phyloP scores from a whole-genome alignment of 2,797 vertebrate genomes.

The Psittacula echo region DNA sequence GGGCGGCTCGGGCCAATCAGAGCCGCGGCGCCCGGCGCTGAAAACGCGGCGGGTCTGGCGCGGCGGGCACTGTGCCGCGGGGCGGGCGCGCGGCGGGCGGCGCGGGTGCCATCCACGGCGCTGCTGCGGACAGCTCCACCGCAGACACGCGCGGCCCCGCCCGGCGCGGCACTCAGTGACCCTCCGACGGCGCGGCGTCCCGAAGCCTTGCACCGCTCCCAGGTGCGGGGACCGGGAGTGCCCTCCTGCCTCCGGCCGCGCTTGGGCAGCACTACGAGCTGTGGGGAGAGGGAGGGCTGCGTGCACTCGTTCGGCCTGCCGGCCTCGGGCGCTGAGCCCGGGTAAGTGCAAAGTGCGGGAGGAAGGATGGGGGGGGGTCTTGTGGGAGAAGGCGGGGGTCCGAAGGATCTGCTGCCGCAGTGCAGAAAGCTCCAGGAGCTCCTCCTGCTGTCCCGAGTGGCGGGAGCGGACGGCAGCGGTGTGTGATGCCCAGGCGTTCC shows the following conservation, averaged over 20 bases:
- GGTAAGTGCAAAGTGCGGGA: constrained; percentile 5
- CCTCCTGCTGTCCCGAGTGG: rapidly evolving
- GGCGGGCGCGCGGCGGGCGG: not conserved
- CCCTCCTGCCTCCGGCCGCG: too few species aligned
- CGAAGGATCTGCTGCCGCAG: too few species aligned
- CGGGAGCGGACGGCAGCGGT: not conserved
- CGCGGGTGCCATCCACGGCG: not conserved
- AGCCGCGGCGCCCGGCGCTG: not conserved
- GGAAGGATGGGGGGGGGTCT: not conserved
- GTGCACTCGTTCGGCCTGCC: not conserved
- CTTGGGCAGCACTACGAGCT: not conserved
- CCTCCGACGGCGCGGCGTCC: not conserved
- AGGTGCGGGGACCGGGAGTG: not conserved
- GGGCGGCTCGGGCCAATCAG: constrained; percentile 54
- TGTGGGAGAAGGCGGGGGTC: not conserved
- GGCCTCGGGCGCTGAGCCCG: not conserved
- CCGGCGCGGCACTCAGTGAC: too few species aligned
- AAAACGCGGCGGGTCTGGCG: constrained; percentile 53
- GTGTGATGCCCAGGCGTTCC: not conserved
- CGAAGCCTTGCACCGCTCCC: not conserved
- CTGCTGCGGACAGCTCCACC: not conserved
- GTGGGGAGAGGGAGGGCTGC: not conserved
- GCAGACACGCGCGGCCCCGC: too few species aligned
- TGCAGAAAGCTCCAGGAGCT: not conserved
- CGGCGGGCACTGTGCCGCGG: not conserved